phyloP scores from a whole-genome alignment of 2,113 vertebrate species.

The Larimichthys polyactis region DNA sequence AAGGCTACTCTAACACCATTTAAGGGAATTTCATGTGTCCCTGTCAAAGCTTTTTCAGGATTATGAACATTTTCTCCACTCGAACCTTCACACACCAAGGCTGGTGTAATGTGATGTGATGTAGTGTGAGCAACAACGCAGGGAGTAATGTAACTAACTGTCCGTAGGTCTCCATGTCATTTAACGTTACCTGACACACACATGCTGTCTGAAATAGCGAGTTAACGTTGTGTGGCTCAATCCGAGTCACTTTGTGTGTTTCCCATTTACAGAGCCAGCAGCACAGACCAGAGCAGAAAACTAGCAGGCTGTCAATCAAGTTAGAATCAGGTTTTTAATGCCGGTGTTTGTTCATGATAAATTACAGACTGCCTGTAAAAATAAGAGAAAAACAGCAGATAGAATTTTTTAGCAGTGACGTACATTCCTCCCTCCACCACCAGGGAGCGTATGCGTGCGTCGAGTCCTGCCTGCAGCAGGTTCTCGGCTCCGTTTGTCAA shows the following conservation, averaged over 20 bases:
- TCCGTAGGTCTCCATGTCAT: too few relatives aligned
- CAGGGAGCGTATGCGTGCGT: conserved; percentile 87
- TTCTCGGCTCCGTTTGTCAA: conserved; percentile 85
- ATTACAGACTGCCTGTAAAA: background rate
- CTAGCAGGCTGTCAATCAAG: background rate
- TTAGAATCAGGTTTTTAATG: background rate
- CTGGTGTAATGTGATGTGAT: too few relatives aligned
- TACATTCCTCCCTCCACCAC: conserved; percentile 92
- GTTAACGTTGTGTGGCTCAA: too few relatives aligned
- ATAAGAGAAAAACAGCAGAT: background rate
- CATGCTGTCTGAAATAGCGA: too few relatives aligned
- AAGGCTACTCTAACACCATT: conserved; percentile 4
- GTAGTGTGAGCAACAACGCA: too few relatives aligned
- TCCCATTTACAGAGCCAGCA: too few relatives aligned
- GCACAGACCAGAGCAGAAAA: too few relatives aligned
- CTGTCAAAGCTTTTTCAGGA: conserved; percentile 11
- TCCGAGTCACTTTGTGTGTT: too few relatives aligned
- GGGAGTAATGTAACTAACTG: background rate
- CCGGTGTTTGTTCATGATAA: background rate
- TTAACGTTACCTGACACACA: too few relatives aligned
- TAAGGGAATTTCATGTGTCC: conserved; percentile 31
- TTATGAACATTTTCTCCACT: background rate
- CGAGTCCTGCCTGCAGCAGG: conserved; percentile 87
- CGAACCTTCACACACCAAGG: background rate
- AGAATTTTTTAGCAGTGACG: conserved; percentile 2